A percentile compares a stretch with the other conserved stretches of the same genome.
phyloP scores from a whole-genome alignment of 2,113 vertebrate species.

The Actenoides hombroni region DNA sequence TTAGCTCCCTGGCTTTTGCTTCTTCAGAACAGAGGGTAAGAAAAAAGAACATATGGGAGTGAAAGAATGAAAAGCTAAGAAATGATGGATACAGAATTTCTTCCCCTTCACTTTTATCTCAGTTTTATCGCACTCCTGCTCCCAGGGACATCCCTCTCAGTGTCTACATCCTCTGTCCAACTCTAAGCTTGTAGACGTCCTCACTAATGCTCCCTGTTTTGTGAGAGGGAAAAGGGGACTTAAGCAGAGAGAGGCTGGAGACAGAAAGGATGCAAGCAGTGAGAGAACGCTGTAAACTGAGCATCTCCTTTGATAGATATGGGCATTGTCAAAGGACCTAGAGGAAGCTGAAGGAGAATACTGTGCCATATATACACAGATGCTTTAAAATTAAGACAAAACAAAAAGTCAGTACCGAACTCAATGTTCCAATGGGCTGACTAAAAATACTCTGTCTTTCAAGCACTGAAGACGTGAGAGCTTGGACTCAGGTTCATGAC shows the following conservation, averaged over 20 bases:
- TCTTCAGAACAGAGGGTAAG: neutral
- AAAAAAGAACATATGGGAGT: fast-evolving
- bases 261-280: neutral
- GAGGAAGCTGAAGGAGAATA: neutral
- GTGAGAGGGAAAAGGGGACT: neutral
- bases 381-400: neutral
- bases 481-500: neutral
- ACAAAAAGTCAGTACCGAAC: neutral
- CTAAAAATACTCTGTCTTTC: neutral
- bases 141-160: neutral
- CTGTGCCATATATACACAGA: neutral
- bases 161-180: neutral
- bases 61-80: neutral
- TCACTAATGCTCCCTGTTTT: neutral
- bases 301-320: neutral
- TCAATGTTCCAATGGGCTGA: neutral
- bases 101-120: neutral
- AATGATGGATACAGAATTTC: neutral
- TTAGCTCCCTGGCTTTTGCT: neutral
- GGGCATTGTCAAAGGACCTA: neutral
- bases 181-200: neutral
- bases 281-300: neutral
- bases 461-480: neutral
- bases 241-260: neutral
- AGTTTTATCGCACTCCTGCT: neutral